phyloP scores from a whole-genome alignment of 2,113 vertebrate genomes.

The Carassius gibelio region DNA sequence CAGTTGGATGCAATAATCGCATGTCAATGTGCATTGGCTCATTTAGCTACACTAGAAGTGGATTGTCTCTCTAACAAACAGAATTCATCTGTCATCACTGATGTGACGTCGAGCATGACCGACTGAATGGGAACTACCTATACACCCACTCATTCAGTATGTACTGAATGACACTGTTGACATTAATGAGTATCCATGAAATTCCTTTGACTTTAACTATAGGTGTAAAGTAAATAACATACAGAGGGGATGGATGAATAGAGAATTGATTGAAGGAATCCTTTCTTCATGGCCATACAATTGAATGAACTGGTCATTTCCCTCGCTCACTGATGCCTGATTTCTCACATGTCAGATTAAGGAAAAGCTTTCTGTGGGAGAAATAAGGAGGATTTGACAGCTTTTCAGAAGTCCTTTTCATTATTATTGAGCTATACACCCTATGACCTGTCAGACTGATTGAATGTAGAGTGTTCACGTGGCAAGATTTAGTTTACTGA shows the following conservation, averaged over 20 bases:
- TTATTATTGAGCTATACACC: slow-evolving; percentile 34
- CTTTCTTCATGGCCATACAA: slow-evolving; percentile 1
- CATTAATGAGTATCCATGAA: background rate
- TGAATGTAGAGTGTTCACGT: background rate
- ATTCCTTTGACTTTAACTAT: background rate
- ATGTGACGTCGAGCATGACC: too few relatives aligned
- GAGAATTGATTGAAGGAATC: slow-evolving; percentile 8
- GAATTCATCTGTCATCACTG: too few relatives aligned
- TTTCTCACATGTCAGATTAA: slow-evolving; percentile 39
- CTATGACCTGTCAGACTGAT: slow-evolving; percentile 37
- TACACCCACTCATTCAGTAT: background rate
- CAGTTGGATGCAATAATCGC: too few relatives aligned
- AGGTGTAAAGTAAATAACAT: background rate
- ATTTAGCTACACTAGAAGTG: too few relatives aligned
- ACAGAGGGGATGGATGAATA: background rate
- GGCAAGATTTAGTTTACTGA: background rate
- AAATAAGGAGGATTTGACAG: slow-evolving; percentile 16
- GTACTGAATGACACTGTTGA: background rate
- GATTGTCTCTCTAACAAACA: too few relatives aligned
- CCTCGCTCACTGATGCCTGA: slow-evolving; percentile 7
- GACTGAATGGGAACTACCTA: background rate
- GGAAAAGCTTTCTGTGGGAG: slow-evolving; percentile 5
- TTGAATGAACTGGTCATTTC: slow-evolving; percentile 6
- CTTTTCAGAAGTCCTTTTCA: slow-evolving; percentile 19
- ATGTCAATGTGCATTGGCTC: too few relatives aligned